These are phyloP conservation scores for Drosophila mojavensis DNA, from an alignment of 1,140 invertebrate genomes.

Conservation along the genomic window DNA sequence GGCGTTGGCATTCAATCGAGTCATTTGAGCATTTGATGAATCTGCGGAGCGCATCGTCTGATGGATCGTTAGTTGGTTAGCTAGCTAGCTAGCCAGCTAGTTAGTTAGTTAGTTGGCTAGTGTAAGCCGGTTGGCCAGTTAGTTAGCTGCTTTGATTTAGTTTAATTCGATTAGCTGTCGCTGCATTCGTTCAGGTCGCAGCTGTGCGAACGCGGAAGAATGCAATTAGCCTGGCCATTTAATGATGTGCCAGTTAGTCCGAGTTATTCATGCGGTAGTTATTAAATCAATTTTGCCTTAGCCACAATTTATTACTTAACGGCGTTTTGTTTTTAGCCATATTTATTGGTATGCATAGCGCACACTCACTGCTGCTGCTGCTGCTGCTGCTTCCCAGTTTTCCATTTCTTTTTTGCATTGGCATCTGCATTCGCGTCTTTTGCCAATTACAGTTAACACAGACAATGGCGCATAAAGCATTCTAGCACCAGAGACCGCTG, in stretches of 20 bases:
- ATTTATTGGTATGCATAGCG: constrained; percentile 72
- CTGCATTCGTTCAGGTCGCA: constrained; percentile 21
- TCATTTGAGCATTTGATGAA: constrained; percentile 56
- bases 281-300: constrained; percentile 70
- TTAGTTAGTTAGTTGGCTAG: constrained; percentile 2
- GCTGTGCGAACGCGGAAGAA: constrained; percentile 62
- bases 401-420: constrained; percentile 17
- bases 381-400: not conserved
- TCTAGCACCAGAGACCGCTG: constrained; percentile 62
- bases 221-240: constrained; percentile 67
- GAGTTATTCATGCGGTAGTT: constrained; percentile 42
- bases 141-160: constrained; percentile 25
- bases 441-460: constrained; percentile 72
- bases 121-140: constrained; percentile 4
- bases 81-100: constrained; percentile 10
- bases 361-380: not conserved
- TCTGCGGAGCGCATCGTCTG: constrained; percentile 45
- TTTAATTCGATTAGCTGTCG: constrained; percentile 24
- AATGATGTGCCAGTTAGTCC: constrained; percentile 48
- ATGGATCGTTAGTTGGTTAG: constrained; percentile 49
- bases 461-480: constrained; percentile 79
- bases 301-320: constrained; percentile 72
- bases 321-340: constrained; percentile 45
- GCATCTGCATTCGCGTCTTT: constrained; percentile 22
- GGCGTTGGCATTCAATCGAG: constrained; percentile 69